Conservation (phyloP, 1,140 invertebrate genomes). For the Lucilia sericata region DNA sequence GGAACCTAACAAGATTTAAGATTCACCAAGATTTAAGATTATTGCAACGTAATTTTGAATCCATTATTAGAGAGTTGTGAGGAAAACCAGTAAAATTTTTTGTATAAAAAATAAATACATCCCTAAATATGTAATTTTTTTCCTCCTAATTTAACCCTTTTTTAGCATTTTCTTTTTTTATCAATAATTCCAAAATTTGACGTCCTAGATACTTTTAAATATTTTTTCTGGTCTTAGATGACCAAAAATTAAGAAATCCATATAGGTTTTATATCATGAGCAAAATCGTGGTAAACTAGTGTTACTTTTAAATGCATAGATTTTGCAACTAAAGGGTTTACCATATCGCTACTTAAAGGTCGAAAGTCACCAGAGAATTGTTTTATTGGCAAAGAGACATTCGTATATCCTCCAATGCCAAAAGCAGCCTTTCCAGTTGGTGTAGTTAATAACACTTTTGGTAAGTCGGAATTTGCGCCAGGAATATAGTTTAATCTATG, state of each 20-base stretch:
- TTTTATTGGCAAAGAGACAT: slow-evolving; percentile 27
- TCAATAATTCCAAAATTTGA: no score
- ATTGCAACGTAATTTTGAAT: no score
- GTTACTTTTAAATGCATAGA: slow-evolving; percentile 18
- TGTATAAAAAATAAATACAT: no score
- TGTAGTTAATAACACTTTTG: no score
- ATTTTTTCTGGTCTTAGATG: slow-evolving; percentile 2
- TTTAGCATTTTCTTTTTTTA: no score
- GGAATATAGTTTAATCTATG: neutral
- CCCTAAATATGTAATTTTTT: no score
- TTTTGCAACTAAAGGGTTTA: slow-evolving; percentile 16
- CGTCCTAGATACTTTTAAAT: no score
- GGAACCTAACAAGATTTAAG: neutral
- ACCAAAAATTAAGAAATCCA: no score
- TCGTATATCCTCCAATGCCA: slow-evolving; percentile 31
- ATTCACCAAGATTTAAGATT: neutral
- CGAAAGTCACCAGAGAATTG: slow-evolving; percentile 8
- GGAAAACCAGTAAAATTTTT: no score
- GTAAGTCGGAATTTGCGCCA: neutral
- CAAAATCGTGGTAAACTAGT: slow-evolving; percentile 36
- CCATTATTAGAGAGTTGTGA: no score
- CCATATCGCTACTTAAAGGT: neutral
- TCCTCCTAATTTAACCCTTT: no score
- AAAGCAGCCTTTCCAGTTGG: slow-evolving; percentile 40
- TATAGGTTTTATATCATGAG: no score